Percentiles rank a stretch among this genome's conserved stretches.
Conservation (phyloP, 2,797 vertebrate genomes). For the Onychomys arenicola region DNA sequence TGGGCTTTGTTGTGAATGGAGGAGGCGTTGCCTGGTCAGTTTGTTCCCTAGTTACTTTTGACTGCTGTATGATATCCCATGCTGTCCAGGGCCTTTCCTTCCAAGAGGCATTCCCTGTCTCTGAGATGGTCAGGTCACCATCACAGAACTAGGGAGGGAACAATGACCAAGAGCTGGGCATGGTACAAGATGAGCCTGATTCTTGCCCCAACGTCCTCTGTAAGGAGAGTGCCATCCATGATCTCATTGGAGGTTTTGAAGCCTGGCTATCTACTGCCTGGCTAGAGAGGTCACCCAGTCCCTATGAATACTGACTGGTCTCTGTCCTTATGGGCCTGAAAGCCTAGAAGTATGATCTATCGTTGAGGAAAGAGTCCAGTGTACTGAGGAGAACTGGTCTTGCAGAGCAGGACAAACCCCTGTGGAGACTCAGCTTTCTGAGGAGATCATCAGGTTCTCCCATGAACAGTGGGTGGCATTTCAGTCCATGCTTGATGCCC, state of each 20-base stretch:
- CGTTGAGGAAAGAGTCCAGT: neutral
- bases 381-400: rapidly evolving
- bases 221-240: too few species aligned
- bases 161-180: neutral
- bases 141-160: rapidly evolving
- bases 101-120: neutral
- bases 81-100: neutral
- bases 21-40: too few species aligned
- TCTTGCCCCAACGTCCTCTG: neutral
- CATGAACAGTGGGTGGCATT: too few species aligned
- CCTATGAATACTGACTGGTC: neutral
- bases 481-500: neutral
- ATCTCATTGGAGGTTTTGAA: neutral
- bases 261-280: neutral
- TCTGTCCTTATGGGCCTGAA: neutral
- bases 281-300: neutral
- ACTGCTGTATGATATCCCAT: neutral
- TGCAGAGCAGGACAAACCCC: neutral
- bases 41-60: neutral
- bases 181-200: neutral
- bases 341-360: neutral
- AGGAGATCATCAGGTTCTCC: neutral
- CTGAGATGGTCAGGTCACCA: neutral
- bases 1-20: neutral
- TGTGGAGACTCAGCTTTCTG: rapidly evolving